These are phyloP conservation scores for Nephrotoma flavescens DNA, from an alignment of 2,888 invertebrate species.

Conservation along the genomic window DNA sequence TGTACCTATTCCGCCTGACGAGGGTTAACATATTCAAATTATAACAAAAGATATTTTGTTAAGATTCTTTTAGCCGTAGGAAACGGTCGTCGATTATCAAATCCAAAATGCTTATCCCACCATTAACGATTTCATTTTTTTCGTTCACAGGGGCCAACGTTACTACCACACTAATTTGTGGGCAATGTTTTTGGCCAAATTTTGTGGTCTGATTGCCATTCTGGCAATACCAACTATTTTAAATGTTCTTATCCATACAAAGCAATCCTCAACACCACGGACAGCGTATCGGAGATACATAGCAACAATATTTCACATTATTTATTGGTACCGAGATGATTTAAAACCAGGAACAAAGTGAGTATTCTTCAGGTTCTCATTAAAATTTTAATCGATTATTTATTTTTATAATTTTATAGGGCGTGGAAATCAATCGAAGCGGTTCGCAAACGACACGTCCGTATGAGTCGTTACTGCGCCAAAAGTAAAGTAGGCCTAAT, in stretches of 20 bases:
- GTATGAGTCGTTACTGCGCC: constrained; percentile 39
- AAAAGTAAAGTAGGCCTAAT: constrained; percentile 39
- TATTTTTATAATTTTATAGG: constrained; percentile 26
- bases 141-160: constrained; percentile 45
- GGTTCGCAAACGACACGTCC: constrained; percentile 51
- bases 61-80: no score
- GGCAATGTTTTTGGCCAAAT: constrained; percentile 53
- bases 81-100: no score
- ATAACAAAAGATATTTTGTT: no score
- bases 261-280: constrained; percentile 46
- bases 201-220: constrained; percentile 59
- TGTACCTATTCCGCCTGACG: no score
- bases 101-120: no score
- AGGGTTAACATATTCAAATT: no score
- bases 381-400: neutral
- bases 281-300: constrained; percentile 64
- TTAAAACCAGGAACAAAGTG: constrained; percentile 45
- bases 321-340: constrained; percentile 62
- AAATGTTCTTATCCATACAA: constrained; percentile 52
- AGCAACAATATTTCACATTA: constrained; percentile 60
- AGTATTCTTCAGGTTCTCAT: constrained; percentile 18
- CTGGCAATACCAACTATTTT: constrained; percentile 61
- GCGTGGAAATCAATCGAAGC: constrained; percentile 52
- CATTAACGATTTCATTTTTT: neutral
- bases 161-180: constrained; percentile 58